Conservation (phyloP, 2,888 invertebrate genomes). For the Euplagia quadripunctaria region DNA sequence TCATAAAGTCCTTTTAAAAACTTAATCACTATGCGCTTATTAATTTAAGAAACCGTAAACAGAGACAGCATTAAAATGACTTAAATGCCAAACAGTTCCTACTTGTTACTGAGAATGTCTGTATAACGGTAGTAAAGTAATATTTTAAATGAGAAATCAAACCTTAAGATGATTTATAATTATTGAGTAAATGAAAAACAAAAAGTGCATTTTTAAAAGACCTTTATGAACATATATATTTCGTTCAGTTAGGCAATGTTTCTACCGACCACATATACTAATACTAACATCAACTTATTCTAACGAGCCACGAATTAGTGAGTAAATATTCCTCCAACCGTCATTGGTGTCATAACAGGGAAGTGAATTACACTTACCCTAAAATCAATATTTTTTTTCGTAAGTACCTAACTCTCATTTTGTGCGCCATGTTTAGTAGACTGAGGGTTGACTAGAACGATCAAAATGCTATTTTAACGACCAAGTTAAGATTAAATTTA, state of each 20-base stretch:
- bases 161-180: neutral
- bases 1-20: slow-evolving; percentile 53
- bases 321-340: slow-evolving; percentile 61
- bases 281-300: slow-evolving; percentile 78
- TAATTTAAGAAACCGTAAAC: neutral
- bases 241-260: slow-evolving; percentile 57
- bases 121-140: neutral
- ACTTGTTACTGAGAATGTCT: neutral
- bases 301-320: slow-evolving; percentile 63
- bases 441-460: slow-evolving; percentile 1
- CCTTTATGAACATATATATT: slow-evolving; percentile 34
- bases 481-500: neutral
- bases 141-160: neutral
- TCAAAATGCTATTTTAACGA: neutral
- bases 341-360: slow-evolving; percentile 75
- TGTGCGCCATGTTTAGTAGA: slow-evolving; percentile 50
- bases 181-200: neutral
- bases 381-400: slow-evolving; percentile 45
- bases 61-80: neutral
- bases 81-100: neutral
- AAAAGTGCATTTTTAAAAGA: slow-evolving; percentile 39
- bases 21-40: slow-evolving; percentile 3
- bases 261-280: slow-evolving; percentile 84
- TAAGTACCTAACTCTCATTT: slow-evolving; percentile 52
- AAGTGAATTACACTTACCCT: slow-evolving; percentile 51